Evolutionary conservation across 2,888 invertebrate genomes (phyloP).

Genomic region (Litoditis marina): DNA sequence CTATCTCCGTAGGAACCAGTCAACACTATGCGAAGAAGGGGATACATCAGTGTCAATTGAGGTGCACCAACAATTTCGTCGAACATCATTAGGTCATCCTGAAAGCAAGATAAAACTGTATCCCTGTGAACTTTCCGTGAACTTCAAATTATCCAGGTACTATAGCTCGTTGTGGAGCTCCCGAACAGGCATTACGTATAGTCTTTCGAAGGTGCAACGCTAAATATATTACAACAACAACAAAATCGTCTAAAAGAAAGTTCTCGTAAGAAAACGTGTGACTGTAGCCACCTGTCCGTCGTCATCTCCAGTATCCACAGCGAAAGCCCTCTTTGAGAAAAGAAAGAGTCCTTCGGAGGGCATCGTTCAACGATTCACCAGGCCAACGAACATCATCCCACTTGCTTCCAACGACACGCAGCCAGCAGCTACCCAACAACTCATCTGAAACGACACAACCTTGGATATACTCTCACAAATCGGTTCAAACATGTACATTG

Average conservation of each 20-base stretch:
- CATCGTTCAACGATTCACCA: slow-evolving; percentile 40
- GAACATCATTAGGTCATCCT: slow-evolving; percentile 21
- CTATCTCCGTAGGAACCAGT: slow-evolving; percentile 17
- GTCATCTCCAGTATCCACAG: slow-evolving; percentile 47
- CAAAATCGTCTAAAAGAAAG: no score
- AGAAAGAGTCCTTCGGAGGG: slow-evolving; percentile 45
- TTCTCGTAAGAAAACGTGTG: no score
- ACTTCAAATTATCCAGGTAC: not conserved
- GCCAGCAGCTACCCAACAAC: slow-evolving; percentile 44
- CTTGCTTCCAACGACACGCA: slow-evolving; percentile 46
- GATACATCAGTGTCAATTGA: slow-evolving; percentile 39
- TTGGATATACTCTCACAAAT: no score
- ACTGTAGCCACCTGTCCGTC: slow-evolving; percentile 32
- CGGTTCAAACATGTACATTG: no score
- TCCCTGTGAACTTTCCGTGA: not conserved
- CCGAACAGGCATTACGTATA: no score
- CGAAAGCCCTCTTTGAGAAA: slow-evolving; percentile 44
- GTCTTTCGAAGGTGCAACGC: no score
- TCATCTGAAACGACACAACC: slow-evolving; percentile 51
- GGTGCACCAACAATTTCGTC: slow-evolving; percentile 45
- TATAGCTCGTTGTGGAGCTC: no score
- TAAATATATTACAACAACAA: no score
- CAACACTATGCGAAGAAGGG: slow-evolving; percentile 32
- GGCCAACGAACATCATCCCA: slow-evolving; percentile 38
- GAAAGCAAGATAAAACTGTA: not conserved